Evolutionary conservation across 2,888 invertebrate species (phyloP), one percentile per base, ranked within the genome.

Genomic region (Drosophila atripex): DNA sequence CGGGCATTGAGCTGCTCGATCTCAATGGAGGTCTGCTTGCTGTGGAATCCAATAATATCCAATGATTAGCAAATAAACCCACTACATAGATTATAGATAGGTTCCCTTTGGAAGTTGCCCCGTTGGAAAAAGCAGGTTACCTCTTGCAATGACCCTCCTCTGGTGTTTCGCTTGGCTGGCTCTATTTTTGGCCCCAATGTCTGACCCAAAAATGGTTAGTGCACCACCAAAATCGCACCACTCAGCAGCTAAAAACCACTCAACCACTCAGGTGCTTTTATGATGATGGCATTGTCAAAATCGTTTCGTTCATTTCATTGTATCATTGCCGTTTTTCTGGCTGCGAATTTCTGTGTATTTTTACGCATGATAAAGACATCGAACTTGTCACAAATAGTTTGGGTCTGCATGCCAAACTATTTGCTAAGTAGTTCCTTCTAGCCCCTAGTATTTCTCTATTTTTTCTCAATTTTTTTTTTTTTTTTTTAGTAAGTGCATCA

Each of bases 11-110:
- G 93, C 92, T 98, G 97, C 93, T 98, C 98, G 92, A 99, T 98
- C 93, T 99, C 98, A 92, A 98, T 97, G 94, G 97, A 96, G 92
- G 98, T 97, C 93, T 97, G 97, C 93, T 98, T 98, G 93, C 98
- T 98, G 92, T 21, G 18, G 28, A 32, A 30, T 23, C 41, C 23
- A 12, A 35, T 1, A 47, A 47, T 35, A 41, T 23, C 21, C 21
- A 23, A 23, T 7, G 30, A 8, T 18, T 32, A 21, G 18, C 18
- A 18, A 50, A 50, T 39, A 41, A 7, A 9, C 16, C 23, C 9
- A 46, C 39, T 41, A 23, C 28, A 47, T 32, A 38, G 45, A 12
- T 21, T 0, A 21, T 21, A 18, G 21, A 21, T 16, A 12, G 14
- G 14, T 14, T 30, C 21, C 41, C 32, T 6, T 11, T 78, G 76